Evolutionary conservation across 2,888 invertebrate species (phyloP).

Genomic region (Synergus itoensis): DNA sequence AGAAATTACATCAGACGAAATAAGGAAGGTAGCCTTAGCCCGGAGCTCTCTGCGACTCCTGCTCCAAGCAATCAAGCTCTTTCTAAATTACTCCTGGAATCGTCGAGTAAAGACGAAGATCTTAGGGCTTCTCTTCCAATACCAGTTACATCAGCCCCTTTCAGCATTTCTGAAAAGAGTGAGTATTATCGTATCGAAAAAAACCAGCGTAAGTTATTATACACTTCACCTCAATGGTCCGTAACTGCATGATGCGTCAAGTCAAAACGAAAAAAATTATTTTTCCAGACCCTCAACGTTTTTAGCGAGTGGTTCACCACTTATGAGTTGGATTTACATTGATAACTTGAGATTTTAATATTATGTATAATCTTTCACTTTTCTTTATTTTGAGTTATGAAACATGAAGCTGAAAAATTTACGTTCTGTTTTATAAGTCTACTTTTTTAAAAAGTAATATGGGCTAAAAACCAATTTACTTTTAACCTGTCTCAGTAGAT

Average conservation of each 20-base stretch:
- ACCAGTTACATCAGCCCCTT: conserved; percentile 57
- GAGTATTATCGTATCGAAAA: conserved; percentile 57
- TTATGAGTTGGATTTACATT: neutral
- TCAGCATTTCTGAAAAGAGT: conserved; percentile 70
- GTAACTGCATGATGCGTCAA: neutral
- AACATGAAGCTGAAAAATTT: too few species aligned
- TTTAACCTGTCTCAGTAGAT: neutral
- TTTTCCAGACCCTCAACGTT: too few species aligned
- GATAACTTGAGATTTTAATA: too few species aligned
- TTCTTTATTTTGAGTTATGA: too few species aligned
- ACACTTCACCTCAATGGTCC: neutral
- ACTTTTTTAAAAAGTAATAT: neutral
- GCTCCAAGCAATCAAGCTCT: conserved; percentile 49
- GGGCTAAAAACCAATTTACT: neutral
- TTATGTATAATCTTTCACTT: too few species aligned
- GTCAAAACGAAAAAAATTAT: neutral
- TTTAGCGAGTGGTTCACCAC: neutral
- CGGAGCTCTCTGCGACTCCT: conserved; percentile 71
- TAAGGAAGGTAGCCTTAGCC: conserved; percentile 82
- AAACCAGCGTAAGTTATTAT: neutral
- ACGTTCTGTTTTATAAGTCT: too few species aligned
- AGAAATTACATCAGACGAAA: conserved; percentile 85
- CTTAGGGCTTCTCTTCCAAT: conserved; percentile 71
- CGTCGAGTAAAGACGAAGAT: conserved; percentile 75
- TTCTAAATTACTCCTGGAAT: conserved; percentile 10